Evolutionary conservation across 2,113 vertebrate species (phyloP), one percentile per base, ranked within the genome.

Genomic region (Takifugu flavidus): DNA sequence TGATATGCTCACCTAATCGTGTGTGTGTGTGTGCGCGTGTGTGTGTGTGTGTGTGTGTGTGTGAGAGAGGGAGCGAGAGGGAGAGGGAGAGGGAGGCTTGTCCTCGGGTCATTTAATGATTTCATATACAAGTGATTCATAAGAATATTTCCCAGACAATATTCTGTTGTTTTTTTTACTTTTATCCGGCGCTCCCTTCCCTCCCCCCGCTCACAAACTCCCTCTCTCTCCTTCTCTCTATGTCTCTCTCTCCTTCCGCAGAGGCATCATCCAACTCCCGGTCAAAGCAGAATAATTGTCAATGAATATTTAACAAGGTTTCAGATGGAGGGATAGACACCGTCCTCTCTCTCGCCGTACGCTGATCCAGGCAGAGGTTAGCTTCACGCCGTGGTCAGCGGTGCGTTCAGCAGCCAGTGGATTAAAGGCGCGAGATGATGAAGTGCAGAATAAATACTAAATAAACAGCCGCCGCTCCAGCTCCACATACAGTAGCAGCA

Each of bases 291-390:
- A 90, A 91, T 91, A 90, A 91, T 91, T 91, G 89, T 91, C 90
- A 91, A 90, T 91, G 90, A 91, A 91, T 91, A 91, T 90, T 91
- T 91, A 91, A 91, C 89, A 89, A 88, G 87, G 83, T 79, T 90
- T 90, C 87, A 78, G 86, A 87, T 83, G 78, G 75, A 80, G 74
- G 82, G 88, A 86, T 87, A 87, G 86, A 84, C 89, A 83, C 82
- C 83, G 65, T 68, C 68, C 64, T 61, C 77, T 74, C 70, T 47
- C 52, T 55, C 56, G 31, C 62, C 13, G 34, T 42, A 44, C 60
- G 57, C 75, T 70, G 80, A 85, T 79, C 72, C 78, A 72, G 77
- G 75, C 75, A 77, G 80, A 72, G 82, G 78, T 82, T 81, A 79
- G 82, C 39, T 78, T 74, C 84, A 70, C 51, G 49, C 13, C 73